phyloP scores from a whole-genome alignment of 2,113 vertebrate genomes.

The Aegithalos caudatus region DNA sequence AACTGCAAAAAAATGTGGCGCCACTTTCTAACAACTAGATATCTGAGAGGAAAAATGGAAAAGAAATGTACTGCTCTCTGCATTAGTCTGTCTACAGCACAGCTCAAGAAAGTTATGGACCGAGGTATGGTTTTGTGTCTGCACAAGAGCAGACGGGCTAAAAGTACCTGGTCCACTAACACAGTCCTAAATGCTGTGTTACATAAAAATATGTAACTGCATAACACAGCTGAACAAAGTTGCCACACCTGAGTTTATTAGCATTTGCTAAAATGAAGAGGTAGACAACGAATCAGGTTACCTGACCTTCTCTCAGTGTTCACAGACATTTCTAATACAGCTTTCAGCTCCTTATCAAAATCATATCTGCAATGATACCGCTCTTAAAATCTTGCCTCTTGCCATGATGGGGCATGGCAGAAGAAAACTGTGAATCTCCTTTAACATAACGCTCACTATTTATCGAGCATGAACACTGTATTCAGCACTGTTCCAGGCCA shows the following conservation, averaged over 20 bases:
- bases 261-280: not conserved
- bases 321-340: not conserved
- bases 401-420: not conserved
- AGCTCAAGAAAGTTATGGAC: not conserved
- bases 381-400: not conserved
- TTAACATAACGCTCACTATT: rapidly evolving
- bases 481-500: rapidly evolving
- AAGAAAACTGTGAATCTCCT: not conserved
- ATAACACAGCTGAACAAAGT: not conserved
- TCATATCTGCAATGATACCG: not conserved
- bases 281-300: not conserved
- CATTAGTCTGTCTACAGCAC: not conserved
- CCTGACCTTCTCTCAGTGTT: not conserved
- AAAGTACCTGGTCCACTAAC: not conserved
- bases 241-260: not conserved
- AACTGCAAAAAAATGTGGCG: not conserved
- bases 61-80: not conserved
- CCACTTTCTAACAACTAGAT: not conserved
- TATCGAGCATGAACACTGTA: not conserved
- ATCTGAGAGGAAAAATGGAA: not conserved
- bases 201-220: not conserved
- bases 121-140: not conserved
- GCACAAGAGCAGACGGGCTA: not conserved
- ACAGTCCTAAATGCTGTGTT: not conserved
- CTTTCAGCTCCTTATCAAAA: not conserved